These are phyloP conservation scores for Tethya wilhelma DNA, from an alignment of 37 sponge, comb jelly and placozoan species.

Conservation along the genomic window DNA sequence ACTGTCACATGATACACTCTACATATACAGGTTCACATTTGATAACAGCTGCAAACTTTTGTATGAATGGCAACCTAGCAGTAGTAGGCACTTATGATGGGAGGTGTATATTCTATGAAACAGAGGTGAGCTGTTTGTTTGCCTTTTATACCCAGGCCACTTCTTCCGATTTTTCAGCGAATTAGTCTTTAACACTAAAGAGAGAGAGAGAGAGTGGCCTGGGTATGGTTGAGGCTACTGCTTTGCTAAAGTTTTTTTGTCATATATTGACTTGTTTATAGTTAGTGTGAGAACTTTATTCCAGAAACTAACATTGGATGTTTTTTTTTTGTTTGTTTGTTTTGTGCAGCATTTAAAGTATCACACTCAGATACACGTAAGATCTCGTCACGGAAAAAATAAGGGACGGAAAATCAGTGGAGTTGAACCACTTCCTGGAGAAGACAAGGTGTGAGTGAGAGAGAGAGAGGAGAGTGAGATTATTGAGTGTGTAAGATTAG, in stretches of 20 bases:
- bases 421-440: slow-evolving; percentile 89
- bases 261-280: neutral
- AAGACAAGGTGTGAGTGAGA: slow-evolving; percentile 69
- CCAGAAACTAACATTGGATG: neutral
- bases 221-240: too few species aligned
- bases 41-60: slow-evolving; percentile 96
- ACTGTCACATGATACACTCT: slow-evolving; percentile 1
- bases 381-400: slow-evolving; percentile 91
- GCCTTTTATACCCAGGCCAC: too few species aligned
- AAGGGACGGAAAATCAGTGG: slow-evolving; percentile 95
- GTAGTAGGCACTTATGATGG: slow-evolving; percentile 97
- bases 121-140: slow-evolving; percentile 88
- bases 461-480: neutral
- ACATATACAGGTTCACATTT: slow-evolving; percentile 69
- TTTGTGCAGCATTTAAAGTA: slow-evolving; percentile 90
- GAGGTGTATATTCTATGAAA: slow-evolving; percentile 93
- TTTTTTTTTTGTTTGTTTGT: neutral
- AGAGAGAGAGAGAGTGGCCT: too few species aligned
- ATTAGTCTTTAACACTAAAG: too few species aligned
- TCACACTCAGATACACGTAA: slow-evolving; percentile 96
- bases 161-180: too few species aligned
- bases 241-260: too few species aligned
- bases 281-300: neutral
- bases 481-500: neutral
- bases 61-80: slow-evolving; percentile 89